Conservation (phyloP, 2,888 invertebrate species). For the Hipparchia sbordonii region DNA sequence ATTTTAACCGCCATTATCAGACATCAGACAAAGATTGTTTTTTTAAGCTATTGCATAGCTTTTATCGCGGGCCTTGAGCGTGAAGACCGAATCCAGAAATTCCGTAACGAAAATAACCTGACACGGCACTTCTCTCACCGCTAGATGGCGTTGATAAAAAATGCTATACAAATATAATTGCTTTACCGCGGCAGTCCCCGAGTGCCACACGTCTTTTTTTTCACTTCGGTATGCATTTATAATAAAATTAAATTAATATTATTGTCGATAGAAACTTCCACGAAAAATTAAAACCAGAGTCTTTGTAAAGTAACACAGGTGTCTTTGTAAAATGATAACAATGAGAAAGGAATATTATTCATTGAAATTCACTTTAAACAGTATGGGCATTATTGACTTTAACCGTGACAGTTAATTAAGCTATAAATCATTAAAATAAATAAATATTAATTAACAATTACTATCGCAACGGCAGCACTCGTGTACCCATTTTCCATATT, state of each 20-base stretch:
- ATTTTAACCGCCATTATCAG: too few relatives aligned
- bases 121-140: too few relatives aligned
- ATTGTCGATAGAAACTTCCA: background rate
- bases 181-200: too few relatives aligned
- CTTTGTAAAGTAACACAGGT: background rate
- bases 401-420: constrained; percentile 20
- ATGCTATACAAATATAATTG: too few relatives aligned
- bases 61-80: too few relatives aligned
- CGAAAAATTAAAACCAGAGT: background rate
- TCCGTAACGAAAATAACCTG: too few relatives aligned
- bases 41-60: too few relatives aligned
- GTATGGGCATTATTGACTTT: constrained; percentile 20
- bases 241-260: background rate
- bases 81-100: too few relatives aligned
- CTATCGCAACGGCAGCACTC: constrained; percentile 13
- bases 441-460: constrained; percentile 24
- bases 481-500: constrained; percentile 34
- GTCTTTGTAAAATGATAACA: constrained; percentile 8
- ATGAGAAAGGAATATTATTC: constrained; percentile 13
- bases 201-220: too few relatives aligned
- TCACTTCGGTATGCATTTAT: background rate
- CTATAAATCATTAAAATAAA: constrained; percentile 16
- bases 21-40: too few relatives aligned
- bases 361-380: constrained; percentile 14
- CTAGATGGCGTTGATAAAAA: too few relatives aligned